A percentile compares a stretch with the other conserved stretches of the same genome.
phyloP scores from a whole-genome alignment of 1,140 invertebrate genomes.

The Euschistus heros region DNA sequence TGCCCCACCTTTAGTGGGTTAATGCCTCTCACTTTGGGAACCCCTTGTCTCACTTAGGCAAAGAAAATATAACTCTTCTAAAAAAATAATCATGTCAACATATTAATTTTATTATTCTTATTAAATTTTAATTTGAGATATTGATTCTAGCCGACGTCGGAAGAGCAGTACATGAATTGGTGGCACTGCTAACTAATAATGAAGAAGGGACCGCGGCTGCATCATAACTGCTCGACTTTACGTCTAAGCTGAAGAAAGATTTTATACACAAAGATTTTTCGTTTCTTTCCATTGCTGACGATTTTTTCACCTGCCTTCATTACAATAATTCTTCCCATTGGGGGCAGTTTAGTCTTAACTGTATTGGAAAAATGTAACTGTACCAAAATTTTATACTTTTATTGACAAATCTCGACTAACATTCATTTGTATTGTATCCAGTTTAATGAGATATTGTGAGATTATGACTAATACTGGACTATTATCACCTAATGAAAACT shows the following conservation, averaged over 20 bases:
- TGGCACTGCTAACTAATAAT: not conserved
- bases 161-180: constrained; percentile 11
- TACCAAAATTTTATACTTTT: constrained; percentile 18
- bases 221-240: not conserved
- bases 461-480: constrained; percentile 5
- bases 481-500: constrained; percentile 7
- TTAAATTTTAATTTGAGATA: constrained; percentile 21
- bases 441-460: not conserved
- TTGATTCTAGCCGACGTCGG: constrained; percentile 13
- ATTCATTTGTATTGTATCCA: not conserved
- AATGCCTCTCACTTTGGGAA: no score
- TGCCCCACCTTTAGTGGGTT: no score
- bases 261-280: no score
- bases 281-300: no score
- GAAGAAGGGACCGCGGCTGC: not conserved
- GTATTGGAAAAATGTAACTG: constrained; percentile 8
- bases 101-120: constrained; percentile 6
- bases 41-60: no score
- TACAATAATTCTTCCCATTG: not conserved
- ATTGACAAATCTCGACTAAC: constrained; percentile 7
- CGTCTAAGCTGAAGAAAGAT: no score
- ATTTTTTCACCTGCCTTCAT: no score
- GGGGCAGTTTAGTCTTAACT: not conserved
- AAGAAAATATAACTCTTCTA: no score
- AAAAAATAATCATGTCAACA: no score